Evolutionary conservation across 1,140 invertebrate species (phyloP), one percentile per base, ranked within the genome.

Genomic region (Pogonognathellus flavescens): DNA sequence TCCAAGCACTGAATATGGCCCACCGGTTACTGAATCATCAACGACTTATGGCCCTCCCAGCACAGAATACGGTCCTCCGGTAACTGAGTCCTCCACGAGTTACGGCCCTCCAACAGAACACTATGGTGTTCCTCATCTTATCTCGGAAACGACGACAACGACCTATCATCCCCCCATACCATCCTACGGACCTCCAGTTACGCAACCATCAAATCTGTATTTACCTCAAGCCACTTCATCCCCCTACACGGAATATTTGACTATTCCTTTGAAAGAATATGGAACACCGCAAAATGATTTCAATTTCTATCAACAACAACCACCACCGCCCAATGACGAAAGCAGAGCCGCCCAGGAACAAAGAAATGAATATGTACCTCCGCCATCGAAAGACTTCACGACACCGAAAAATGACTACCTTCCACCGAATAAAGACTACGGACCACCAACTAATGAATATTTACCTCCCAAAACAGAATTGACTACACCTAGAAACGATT

Each of bases 361-460:
- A 49, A n/a, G 31, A 10, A 52, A 41, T 52, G 41, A 84, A 84
- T 84, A 72, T 11, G 14, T 72, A 16, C 20, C 62, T 1, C 66
- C 60, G 1, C 18, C 49, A 72, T 20, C 83, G 1, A 76, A 25
- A n/a, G 70, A 76, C 14, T 55, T 57, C 20, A 81, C 53, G 3
- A 81, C 80, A 4, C 50, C 80, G 4, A 50, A 31, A 18, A 49
- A 72, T 20, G 72, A 84, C 9, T 84, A 84, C 31, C 22, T 76
- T 0, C 83, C 83, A 0, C 50, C 80, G 1, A 81, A 82, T 25
- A 8, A 6, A 1, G 41, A 31, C n/a, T n/a, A 53, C n/a, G 49
- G n/a, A 76, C 70, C 22, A 41, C 70, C 22, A 60, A 62, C 60
- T 16, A 81, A 85, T 6, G 49, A 80, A 9, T 81, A 85, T 50